These are phyloP conservation scores for Temnothorax ravouxi DNA, from an alignment of 2,888 invertebrate species.

Conservation along the genomic window DNA sequence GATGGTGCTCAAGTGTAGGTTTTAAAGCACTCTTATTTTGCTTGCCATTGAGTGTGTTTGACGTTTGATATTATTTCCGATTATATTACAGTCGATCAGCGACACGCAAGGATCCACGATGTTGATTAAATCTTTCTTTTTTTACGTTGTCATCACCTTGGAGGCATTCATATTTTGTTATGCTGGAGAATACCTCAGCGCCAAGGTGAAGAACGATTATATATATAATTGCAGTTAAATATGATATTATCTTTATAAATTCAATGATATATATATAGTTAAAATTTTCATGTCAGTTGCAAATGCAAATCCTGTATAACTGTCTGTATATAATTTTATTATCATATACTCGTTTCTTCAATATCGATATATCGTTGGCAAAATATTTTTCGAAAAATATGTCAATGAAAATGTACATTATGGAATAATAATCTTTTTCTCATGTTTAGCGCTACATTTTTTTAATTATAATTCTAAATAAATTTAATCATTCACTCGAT, in stretches of 20 bases:
- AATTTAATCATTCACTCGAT: not conserved
- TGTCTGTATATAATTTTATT: not conserved
- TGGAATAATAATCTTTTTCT: not conserved
- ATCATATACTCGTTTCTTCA: not conserved
- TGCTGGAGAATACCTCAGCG: constrained; percentile 68
- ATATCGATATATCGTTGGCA: not conserved
- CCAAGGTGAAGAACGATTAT: constrained; percentile 56
- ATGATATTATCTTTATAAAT: not conserved
- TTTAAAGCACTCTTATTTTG: not conserved
- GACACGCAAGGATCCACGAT: constrained; percentile 22
- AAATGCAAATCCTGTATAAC: not conserved
- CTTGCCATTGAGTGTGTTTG: not conserved
- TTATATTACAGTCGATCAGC: constrained; percentile 20
- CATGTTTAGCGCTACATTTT: not conserved
- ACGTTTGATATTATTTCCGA: constrained; percentile 9
- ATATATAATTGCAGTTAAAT: not conserved
- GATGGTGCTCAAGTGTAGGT: not conserved
- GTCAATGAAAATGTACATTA: not conserved
- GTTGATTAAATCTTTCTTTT: constrained; percentile 62
- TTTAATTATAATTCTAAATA: not conserved
- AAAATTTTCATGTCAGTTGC: not conserved
- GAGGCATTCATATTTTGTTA: constrained; percentile 72
- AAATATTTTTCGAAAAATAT: not conserved
- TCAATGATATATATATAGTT: not conserved
- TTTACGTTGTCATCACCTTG: constrained; percentile 60